Percentiles rank a stretch among this genome's conserved stretches.
phyloP scores from a whole-genome alignment of 2,888 invertebrate species.

The Scotopteryx bipunctaria region DNA sequence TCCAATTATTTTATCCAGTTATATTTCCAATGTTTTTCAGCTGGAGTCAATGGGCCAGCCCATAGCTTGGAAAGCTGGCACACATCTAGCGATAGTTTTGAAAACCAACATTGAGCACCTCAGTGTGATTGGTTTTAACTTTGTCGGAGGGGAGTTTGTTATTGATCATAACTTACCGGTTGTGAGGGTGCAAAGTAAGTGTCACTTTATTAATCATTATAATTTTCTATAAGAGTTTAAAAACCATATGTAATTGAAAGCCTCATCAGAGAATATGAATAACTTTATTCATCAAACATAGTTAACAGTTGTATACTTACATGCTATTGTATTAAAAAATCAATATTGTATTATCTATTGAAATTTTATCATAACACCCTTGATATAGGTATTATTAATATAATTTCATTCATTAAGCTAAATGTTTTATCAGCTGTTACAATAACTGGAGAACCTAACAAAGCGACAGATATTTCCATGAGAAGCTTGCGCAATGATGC shows the following conservation, averaged over 20 bases:
- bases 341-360: no score
- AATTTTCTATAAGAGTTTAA: not conserved
- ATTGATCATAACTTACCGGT: conserved; percentile 91
- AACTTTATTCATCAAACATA: no score
- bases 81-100: conserved; percentile 88
- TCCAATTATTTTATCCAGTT: not conserved
- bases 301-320: no score
- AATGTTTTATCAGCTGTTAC: conserved; percentile 63
- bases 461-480: conserved; percentile 74
- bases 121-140: conserved; percentile 87
- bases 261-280: no score
- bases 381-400: no score
- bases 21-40: conserved; percentile 77
- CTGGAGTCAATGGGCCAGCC: conserved; percentile 91
- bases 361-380: no score
- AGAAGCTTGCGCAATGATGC: conserved; percentile 71
- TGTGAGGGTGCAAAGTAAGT: conserved; percentile 90
- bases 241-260: no score
- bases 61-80: conserved; percentile 90
- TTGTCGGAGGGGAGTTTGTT: conserved; percentile 87
- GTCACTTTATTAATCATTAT: not conserved
- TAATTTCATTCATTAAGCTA: no score
- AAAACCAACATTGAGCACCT: conserved; percentile 91
- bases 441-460: conserved; percentile 73
- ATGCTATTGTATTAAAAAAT: no score